Evolutionary conservation across 2,113 vertebrate species (phyloP), one percentile per base, ranked within the genome.

Genomic region (Lynx canadensis): DNA sequence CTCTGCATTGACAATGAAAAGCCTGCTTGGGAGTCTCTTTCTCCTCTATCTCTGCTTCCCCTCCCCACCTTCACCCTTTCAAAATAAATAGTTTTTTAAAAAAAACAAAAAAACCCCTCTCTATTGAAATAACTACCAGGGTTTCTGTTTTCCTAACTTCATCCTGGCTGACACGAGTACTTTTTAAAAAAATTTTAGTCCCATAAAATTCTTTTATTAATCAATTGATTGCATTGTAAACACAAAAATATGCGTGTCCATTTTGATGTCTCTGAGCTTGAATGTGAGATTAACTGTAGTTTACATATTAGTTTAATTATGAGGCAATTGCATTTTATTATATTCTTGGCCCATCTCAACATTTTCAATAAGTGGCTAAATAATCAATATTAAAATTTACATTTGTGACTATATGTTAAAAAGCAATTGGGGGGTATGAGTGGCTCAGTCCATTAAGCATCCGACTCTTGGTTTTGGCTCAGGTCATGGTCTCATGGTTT

Each of bases 361-460:
- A 82, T 55, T 85, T 94, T 96, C 73, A 80, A 45, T 31, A 57
- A 55, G 52, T 93, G 52, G n/a, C 79, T 87, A 95, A 92, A 94
- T 87, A 92, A 96, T 95, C 74, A 71, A 76, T 81, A 55, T 48
- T 57, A 36, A 74, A 55, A 55, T 84, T 88, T 91, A 14, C 15
- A 31, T 71, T 76, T 82, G 68, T 78, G 41, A 60, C 79, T 68
- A 74, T 79, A 73, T 68, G 79, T 95, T 73, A 78, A 96, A 74
- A 89, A 82, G 23, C 65, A 94, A 94, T 96, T 36, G 57, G 57
- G 57, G 21, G 8, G 55, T 57, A 19, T 60, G 57, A 23, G 21
- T 60, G 57, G 21, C 57, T 60, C 57, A 60, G 57, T 25, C 6
- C 21, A 21, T 23, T 60, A 23, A 9, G 57, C 21, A 23, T 60